Evolutionary conservation across 2,888 invertebrate genomes (phyloP), one percentile per base, ranked within the genome.

Genomic region (Caprella mutica): DNA sequence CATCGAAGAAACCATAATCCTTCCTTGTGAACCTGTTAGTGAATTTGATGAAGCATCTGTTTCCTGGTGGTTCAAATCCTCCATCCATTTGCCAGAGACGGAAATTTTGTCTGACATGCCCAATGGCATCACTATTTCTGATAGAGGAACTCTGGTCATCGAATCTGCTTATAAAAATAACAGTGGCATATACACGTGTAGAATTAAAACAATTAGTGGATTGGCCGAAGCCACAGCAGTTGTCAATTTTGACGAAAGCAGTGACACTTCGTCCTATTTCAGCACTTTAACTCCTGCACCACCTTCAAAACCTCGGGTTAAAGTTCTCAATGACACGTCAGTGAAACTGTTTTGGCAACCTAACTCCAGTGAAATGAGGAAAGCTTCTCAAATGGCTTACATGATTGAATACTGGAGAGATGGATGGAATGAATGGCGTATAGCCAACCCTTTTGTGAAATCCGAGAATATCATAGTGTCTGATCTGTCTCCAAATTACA

Each of bases 321-420:
- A 82, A 67, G 84, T 78, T 60, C 74, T 75, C 58, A 69, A 74
- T 8, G 85, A 85, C 67, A 82, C 81, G 23, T 81, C 83, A 50
- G 82, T 88, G 39, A 86, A 86, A 14, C 78, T 91, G 68, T 80
- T 83, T 2, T 91, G 91, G 91, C 82, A 83, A 59, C 82, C 86
- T 68, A 86, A 84, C 72, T 84, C 85, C 69, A 86, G 86, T 74
- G 83, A 86, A 66, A 89, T 89, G 27, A 85, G 86, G 3, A 87
- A 88, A 0, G 83, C 85, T 50, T 76, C 90, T 57, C 77, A 78
- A 66, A 85, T 85, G 33, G 35, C 46, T 46, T 90, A 86, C 71
- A 82, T 83, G 12, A 80, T 85, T 51, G 85, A 85, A 44, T 59
- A 60, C 52, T 63, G 63, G 63, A 44, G 58, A 8, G 53, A 51